phyloP scores from a whole-genome alignment of 2,113 vertebrate genomes.

The Trichomycterus rosablanca region DNA sequence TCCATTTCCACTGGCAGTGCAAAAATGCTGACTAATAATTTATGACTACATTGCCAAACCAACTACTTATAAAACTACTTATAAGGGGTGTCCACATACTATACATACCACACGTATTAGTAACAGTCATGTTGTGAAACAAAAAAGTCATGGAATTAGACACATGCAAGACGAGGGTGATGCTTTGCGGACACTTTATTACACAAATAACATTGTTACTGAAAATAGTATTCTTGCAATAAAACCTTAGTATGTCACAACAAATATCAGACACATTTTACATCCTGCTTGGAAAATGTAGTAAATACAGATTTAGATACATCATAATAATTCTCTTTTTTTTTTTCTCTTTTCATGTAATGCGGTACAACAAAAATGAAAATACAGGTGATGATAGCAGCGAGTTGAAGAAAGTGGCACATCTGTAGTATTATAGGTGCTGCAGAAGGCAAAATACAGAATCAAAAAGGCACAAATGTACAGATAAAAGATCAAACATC shows the following conservation, averaged over 20 bases:
- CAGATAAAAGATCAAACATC: constrained; percentile 63
- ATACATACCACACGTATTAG: too few species aligned
- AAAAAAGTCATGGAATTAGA: too few species aligned
- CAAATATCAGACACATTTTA: constrained; percentile 87
- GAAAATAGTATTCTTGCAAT: constrained; percentile 99
- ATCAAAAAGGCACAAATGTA: constrained; percentile 88
- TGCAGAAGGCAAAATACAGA: constrained; percentile 76
- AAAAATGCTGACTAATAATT: too few species aligned
- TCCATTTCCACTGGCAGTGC: too few species aligned
- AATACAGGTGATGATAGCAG: constrained; percentile 85
- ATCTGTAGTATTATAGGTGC: constrained; percentile 70
- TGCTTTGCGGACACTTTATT: constrained; percentile 99
- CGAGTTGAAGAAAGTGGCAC: constrained; percentile 75
- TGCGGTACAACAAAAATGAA: constrained; percentile 78
- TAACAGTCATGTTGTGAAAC: too few species aligned
- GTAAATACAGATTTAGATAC: constrained; percentile 76
- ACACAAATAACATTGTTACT: constrained; percentile 99
- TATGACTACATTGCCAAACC: too few species aligned
- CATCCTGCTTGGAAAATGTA: constrained; percentile 68
- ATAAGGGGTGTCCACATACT: too few species aligned
- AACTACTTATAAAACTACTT: too few species aligned
- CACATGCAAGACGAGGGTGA: constrained; percentile 35
- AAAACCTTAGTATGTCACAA: constrained; percentile 81
- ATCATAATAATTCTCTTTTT: constrained; percentile 59
- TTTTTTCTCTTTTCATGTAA: constrained; percentile 63